Evolutionary conservation across 1,140 invertebrate genomes (phyloP).

Genomic region (Brachionus rotundiformis): DNA sequence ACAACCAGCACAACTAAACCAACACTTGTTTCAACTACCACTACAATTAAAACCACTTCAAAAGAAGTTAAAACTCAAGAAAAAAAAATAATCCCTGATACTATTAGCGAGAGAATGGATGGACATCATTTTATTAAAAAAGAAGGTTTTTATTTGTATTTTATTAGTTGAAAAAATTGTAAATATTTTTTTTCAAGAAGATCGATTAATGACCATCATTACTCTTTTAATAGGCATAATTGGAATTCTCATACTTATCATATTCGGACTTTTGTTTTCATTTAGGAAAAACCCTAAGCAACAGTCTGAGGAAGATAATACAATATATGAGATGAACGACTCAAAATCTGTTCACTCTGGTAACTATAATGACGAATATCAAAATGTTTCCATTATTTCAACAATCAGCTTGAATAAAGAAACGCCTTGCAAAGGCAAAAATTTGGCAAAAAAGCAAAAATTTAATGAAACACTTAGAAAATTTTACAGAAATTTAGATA

Average conservation of each 20-base stretch:
- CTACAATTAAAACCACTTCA: not conserved
- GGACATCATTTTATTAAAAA: constrained; percentile 1
- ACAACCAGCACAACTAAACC: not conserved
- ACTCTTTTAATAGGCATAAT: constrained; percentile 16
- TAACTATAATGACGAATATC: constrained; percentile 30
- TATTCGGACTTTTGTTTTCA: constrained; percentile 9
- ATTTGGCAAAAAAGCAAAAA: not conserved
- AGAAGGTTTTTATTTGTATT: not conserved
- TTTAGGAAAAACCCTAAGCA: constrained; percentile 8
- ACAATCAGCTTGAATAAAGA: constrained; percentile 27
- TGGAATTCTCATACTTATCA: not conserved
- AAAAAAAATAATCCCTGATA: not conserved
- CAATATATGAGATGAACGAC: constrained; percentile 28
- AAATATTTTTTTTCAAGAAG: not conserved
- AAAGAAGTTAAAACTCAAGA: not conserved
- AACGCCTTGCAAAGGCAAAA: not conserved
- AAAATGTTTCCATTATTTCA: constrained; percentile 40
- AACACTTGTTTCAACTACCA: not conserved
- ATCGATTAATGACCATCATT: constrained; percentile 14
- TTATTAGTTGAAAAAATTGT: not conserved
- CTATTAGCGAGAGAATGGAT: constrained; percentile 17
- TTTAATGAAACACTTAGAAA: constrained; percentile 31
- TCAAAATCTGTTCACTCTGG: not conserved
- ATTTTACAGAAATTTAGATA: constrained; percentile 33
- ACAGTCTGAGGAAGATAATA: constrained; percentile 32